Percentiles rank a stretch among this genome's conserved stretches.
phyloP scores from a whole-genome alignment of 2,888 invertebrate species.

The Iphiclides podalirius region DNA sequence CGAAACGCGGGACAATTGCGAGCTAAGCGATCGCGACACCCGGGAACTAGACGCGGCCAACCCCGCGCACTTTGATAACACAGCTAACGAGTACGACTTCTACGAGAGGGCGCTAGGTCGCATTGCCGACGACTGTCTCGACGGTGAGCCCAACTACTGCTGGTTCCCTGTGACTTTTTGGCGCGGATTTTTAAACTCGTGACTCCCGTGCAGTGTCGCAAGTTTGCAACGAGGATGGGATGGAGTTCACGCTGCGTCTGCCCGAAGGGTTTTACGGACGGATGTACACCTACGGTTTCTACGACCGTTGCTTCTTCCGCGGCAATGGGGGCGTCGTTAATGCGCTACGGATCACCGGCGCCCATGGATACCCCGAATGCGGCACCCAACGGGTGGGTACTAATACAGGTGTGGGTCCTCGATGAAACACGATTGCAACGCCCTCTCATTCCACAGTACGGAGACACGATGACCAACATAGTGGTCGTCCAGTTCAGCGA shows the following conservation, averaged over 20 bases:
- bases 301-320: constrained; percentile 94
- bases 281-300: constrained; percentile 95
- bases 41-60: constrained; percentile 91
- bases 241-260: constrained; percentile 94
- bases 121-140: constrained; percentile 89
- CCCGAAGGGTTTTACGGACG: constrained; percentile 94
- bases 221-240: constrained; percentile 95
- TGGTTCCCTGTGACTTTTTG: too few relatives aligned
- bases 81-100: constrained; percentile 89
- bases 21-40: constrained; percentile 92
- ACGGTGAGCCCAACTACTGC: too few relatives aligned
- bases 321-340: constrained; percentile 93
- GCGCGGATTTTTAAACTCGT: too few relatives aligned
- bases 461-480: constrained; percentile 96
- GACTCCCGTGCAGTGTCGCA: constrained; percentile 86
- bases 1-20: constrained; percentile 89
- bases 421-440: too few relatives aligned
- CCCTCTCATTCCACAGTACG: constrained; percentile 87
- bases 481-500: constrained; percentile 96
- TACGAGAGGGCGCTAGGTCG: constrained; percentile 89
- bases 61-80: constrained; percentile 90
- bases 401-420: too few relatives aligned
- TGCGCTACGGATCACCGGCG: constrained; percentile 91
- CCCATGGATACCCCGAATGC: constrained; percentile 96
- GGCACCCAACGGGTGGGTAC: constrained; percentile 90